phyloP scores from a whole-genome alignment of 2,888 invertebrate species.

The Bellardia bayeri region DNA sequence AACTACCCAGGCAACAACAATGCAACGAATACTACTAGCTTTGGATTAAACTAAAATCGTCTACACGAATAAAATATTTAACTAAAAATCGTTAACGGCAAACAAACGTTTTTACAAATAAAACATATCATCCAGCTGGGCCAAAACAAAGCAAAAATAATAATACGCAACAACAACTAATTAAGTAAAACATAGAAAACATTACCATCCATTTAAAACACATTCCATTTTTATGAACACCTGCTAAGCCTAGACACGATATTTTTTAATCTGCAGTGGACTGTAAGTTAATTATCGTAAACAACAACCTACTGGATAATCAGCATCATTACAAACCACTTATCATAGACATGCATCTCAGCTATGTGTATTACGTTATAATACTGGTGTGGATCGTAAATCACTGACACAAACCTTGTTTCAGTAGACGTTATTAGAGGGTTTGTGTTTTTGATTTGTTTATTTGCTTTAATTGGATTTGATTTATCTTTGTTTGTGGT shows the following conservation, averaged over 20 bases:
- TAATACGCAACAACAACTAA: background rate
- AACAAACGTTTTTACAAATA: background rate
- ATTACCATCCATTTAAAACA: conserved; percentile 34
- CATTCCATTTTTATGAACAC: conserved; percentile 36
- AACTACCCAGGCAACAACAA: conserved; percentile 40
- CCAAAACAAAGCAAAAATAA: conserved; percentile 26
- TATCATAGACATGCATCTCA: conserved; percentile 40
- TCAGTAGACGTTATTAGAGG: conserved; percentile 21
- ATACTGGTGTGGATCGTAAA: conserved; percentile 51
- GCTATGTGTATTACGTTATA: background rate
- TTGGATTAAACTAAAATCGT: conserved; percentile 37
- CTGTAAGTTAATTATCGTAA: background rate
- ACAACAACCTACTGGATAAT: conserved; percentile 7
- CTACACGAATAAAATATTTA: conserved; percentile 17
- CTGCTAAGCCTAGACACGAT: background rate
- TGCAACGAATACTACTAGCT: conserved; percentile 67
- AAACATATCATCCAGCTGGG: conserved; percentile 62
- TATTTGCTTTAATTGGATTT: background rate
- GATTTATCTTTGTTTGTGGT: conserved; percentile 28
- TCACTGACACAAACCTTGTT: conserved; percentile 70
- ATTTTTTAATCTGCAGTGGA: background rate
- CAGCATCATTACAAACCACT: background rate
- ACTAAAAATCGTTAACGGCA: background rate
- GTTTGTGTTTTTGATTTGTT: conserved; percentile 39
- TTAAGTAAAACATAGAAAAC: conserved; percentile 29